A percentile compares a stretch with the other conserved stretches of the same genome.
phyloP scores from a whole-genome alignment of 2,797 vertebrate genomes.

The Rhinophrynus dorsalis region DNA sequence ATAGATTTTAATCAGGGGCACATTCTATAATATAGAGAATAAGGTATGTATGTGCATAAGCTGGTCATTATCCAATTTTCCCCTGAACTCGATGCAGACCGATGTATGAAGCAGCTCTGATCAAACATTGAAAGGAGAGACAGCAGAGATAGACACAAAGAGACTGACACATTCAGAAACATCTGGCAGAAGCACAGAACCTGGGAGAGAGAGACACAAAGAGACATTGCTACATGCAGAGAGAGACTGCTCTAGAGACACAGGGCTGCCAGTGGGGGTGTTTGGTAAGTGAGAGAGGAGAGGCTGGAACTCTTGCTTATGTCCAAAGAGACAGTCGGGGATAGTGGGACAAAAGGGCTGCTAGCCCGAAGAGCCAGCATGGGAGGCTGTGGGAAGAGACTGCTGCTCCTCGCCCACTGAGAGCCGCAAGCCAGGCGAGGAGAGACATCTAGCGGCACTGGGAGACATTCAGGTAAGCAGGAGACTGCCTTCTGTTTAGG shows the following conservation, averaged over 20 bases:
- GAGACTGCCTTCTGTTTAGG: not conserved
- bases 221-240: not conserved
- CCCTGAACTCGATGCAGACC: too few relatives aligned
- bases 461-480: slow-evolving; percentile 18
- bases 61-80: too few relatives aligned
- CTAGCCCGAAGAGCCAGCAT: slow-evolving; percentile 32
- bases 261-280: not conserved
- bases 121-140: not conserved
- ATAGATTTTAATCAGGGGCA: too few relatives aligned
- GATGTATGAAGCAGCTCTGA: not conserved
- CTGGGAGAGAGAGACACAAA: not conserved
- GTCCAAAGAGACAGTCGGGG: not conserved
- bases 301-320: slow-evolving; percentile 11
- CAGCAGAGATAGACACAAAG: not conserved
- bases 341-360: not conserved
- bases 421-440: not conserved
- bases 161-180: not conserved
- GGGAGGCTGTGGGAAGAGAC: slow-evolving; percentile 20
- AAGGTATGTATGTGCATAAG: too few relatives aligned
- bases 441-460: not conserved
- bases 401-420: slow-evolving; percentile 15
- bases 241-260: not conserved
- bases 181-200: not conserved
- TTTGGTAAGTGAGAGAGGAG: not conserved
- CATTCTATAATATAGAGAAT: too few relatives aligned